Base-by-base conservation (phyloP, 2,888 invertebrate genomes). In the Eristalis tenax region DNA sequence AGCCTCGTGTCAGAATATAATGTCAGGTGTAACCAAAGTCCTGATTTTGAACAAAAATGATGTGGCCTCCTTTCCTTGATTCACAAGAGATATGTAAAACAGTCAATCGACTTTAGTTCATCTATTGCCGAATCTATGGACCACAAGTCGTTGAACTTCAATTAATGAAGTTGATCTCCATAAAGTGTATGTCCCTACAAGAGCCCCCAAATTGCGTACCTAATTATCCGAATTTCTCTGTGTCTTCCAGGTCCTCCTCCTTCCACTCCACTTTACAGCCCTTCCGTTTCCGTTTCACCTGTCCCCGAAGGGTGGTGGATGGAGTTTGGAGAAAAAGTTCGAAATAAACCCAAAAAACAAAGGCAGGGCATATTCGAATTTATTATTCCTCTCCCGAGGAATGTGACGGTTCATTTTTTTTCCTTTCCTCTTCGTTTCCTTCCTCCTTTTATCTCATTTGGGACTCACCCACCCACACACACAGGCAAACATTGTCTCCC, bases 301-400 rank as follows among this genome's bases (percentile, higher is more conserved):
- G 50, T n/a, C 50, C 18, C n/a, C n/a, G 18, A 2, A 4, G 43
- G 43, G 6, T 18, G 50, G 18, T 0, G 8, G 0, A 8, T 18
- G 15, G 0, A 15, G 18, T 11, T 23, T 13, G 23, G 26, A 59
- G 59, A 26, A 23, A 59, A 59, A 23, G 26, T 59, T 13, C 68
- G 43, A 64, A 64, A 5, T 64, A 38, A 64, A 28, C 28, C 35
- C 18, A 64, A 15, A 35, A 35, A 38, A 63, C 69, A 77, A 77
- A 63, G 22, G 56, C 50, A 18, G 40, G 64, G 69, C 77, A 63
- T 63, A 63, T 35, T 69, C 38, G 38, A 68, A 77, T 68, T 59
- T 64, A 68, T 69, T 76, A 43, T 23, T 63, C 69, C 68, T 63
- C 77, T 63, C 63, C 35, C 6, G 35, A 63, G 69, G 50, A 63